Percentiles rank a stretch among this genome's conserved stretches.
phyloP scores from a whole-genome alignment of 1,140 invertebrate genomes.

The Lasioglossum albipes region DNA sequence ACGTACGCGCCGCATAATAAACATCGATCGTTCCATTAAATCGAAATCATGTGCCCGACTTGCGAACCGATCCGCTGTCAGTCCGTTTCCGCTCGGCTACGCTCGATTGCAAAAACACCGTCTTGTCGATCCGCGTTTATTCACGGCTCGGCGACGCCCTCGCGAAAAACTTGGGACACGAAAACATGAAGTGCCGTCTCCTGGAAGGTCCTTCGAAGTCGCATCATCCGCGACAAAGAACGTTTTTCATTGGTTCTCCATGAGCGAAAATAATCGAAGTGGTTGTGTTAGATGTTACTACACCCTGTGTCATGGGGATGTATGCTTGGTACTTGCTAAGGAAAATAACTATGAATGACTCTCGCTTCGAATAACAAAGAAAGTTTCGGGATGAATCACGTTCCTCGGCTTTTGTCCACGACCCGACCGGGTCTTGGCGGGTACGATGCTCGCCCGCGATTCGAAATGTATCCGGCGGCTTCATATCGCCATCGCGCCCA shows the following conservation, averaged over 20 bases:
- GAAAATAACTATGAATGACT: no score
- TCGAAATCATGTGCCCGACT: not conserved
- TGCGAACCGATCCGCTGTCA: not conserved
- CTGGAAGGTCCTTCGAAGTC: no score
- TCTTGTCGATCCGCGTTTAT: not conserved
- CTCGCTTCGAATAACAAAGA: not conserved
- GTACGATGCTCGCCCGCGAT: conserved; percentile 25
- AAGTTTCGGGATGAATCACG: not conserved
- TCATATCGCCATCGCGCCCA: conserved; percentile 27
- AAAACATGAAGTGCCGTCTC: no score
- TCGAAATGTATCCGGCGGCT: conserved; percentile 33
- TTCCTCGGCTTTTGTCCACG: not conserved
- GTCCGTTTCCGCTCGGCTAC: not conserved
- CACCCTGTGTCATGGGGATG: no score
- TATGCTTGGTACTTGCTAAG: no score
- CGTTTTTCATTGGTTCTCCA: no score
- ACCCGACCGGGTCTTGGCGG: not conserved
- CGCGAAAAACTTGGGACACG: no score
- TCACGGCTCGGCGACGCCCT: not conserved
- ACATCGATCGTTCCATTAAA: conserved; percentile 21
- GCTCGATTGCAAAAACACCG: not conserved
- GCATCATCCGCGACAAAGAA: no score
- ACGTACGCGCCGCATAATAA: conserved; percentile 37
- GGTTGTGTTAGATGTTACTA: no score
- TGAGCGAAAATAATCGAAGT: no score